These are phyloP conservation scores for Eudorcas thomsonii DNA, from an alignment of 2,113 vertebrate species.

Conservation along the genomic window DNA sequence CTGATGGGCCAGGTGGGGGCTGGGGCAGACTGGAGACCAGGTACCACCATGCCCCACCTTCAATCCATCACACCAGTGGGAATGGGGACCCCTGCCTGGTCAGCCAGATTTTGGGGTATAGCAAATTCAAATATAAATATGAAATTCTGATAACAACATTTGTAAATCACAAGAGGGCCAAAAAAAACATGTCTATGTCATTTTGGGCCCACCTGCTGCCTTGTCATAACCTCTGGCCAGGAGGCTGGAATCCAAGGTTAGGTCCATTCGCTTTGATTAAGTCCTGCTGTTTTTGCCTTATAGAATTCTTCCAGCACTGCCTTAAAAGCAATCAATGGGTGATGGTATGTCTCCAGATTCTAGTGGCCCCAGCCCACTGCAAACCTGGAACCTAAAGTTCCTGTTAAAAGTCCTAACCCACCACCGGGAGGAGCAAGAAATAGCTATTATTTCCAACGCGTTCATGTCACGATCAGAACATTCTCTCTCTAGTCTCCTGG, in stretches of 20 bases:
- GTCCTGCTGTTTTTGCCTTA: not conserved
- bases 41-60: accelerated
- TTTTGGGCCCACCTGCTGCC: not conserved
- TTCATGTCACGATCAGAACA: not conserved
- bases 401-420: not conserved
- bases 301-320: not conserved
- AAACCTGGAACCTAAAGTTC: not conserved
- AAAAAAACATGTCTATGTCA: not conserved
- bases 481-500: not conserved
- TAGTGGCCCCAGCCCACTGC: no score
- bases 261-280: not conserved
- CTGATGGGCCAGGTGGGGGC: not conserved
- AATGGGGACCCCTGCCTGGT: accelerated
- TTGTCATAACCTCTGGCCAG: not conserved
- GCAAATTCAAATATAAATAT: not conserved
- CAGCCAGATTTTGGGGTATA: not conserved
- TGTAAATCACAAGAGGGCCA: not conserved
- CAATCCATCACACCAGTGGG: not conserved
- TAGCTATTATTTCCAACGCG: not conserved
- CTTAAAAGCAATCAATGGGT: not conserved
- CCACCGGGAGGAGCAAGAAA: not conserved
- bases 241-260: not conserved
- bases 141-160: slow-evolving; percentile 15
- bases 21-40: not conserved
- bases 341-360: not conserved